Conservation (phyloP, 1,140 invertebrate species). For the Leptonema lineaticorne region DNA sequence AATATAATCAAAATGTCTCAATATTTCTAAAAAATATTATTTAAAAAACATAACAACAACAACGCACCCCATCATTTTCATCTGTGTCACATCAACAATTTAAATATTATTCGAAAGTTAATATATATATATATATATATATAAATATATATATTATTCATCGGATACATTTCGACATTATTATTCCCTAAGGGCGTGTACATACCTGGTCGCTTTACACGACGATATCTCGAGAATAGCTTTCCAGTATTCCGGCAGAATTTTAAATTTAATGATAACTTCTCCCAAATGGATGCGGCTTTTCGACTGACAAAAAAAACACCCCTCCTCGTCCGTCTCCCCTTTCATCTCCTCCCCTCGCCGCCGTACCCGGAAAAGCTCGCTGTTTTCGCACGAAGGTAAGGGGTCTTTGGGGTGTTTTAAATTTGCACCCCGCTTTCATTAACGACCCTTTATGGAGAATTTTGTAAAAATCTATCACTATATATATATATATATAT, state of each 20-base stretch:
- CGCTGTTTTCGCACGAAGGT: background rate
- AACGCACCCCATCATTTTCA: too few relatives aligned
- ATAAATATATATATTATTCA: constrained; percentile 2
- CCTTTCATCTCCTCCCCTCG: too few relatives aligned
- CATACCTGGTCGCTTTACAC: background rate
- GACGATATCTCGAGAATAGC: background rate
- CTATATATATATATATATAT: background rate
- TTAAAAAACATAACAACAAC: too few relatives aligned
- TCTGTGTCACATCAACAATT: too few relatives aligned
- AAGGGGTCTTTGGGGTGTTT: background rate
- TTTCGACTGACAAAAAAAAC: background rate
- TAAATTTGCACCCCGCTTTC: background rate
- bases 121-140: too few relatives aligned
- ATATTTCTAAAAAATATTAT: too few relatives aligned
- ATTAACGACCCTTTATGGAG: background rate
- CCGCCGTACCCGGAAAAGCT: too few relatives aligned
- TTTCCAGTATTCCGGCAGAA: background rate
- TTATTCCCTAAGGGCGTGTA: background rate
- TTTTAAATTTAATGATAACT: constrained; percentile 2
- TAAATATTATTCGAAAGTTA: too few relatives aligned
- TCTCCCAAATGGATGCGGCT: background rate
- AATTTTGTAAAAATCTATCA: background rate
- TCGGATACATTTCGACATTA: background rate
- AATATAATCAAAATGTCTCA: too few relatives aligned
- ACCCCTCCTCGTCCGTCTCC: too few relatives aligned